A percentile compares a stretch with the other conserved stretches of the same genome.
These are phyloP conservation scores for Dysidea cf. avara DNA, from an alignment of 37 sponge, comb jelly and placozoan species.

Conservation along the genomic window DNA sequence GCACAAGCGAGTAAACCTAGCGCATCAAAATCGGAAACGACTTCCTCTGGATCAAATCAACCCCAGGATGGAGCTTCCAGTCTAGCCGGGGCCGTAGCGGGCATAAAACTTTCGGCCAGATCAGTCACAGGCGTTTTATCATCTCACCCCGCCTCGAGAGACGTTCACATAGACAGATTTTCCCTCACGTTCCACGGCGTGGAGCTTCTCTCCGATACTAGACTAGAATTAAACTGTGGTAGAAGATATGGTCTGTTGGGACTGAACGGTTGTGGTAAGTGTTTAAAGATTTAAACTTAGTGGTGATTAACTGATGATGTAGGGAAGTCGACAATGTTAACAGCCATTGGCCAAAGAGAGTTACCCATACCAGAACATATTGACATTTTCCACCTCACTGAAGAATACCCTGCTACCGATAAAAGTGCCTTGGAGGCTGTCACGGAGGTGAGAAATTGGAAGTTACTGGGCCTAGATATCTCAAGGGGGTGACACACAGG, in stretches of 20 bases:
- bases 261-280: slow-evolving; percentile 90
- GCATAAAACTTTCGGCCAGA: slow-evolving; percentile 30
- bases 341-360: slow-evolving; percentile 62
- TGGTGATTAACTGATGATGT: not conserved
- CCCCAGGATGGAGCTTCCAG: not conserved
- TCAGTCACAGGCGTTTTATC: slow-evolving; percentile 77
- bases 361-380: slow-evolving; percentile 81
- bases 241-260: slow-evolving; percentile 91
- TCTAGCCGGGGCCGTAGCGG: not conserved
- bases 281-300: not conserved
- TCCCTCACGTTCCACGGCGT: slow-evolving; percentile 87
- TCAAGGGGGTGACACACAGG: no score
- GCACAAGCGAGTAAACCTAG: no score
- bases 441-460: slow-evolving; percentile 83
- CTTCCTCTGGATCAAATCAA: slow-evolving; percentile 38
- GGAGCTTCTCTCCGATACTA: slow-evolving; percentile 81
- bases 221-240: slow-evolving; percentile 83
- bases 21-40: no score
- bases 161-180: slow-evolving; percentile 77
- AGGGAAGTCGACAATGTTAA: slow-evolving; percentile 85
- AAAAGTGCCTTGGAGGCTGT: slow-evolving; percentile 90
- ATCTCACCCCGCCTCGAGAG: slow-evolving; percentile 81
- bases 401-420: slow-evolving; percentile 78
- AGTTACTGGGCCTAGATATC: no score
- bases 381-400: slow-evolving; percentile 81